Percentiles rank a stretch among this genome's conserved stretches.
These are phyloP conservation scores for Chlamydotis undulata DNA, from an alignment of 2,113 vertebrate species.

Conservation along the genomic window DNA sequence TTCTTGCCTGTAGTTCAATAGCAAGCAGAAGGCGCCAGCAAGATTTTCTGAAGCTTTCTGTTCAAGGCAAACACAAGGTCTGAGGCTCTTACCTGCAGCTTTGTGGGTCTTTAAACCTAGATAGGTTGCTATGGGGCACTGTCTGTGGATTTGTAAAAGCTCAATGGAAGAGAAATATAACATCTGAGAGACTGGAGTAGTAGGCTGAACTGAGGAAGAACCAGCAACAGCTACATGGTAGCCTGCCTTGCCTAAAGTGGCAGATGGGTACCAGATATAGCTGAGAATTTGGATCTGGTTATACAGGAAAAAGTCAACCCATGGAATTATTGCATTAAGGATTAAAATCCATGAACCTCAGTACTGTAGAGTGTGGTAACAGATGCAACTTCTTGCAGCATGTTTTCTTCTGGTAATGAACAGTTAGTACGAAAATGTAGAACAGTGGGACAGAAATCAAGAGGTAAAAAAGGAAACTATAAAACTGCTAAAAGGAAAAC, in stretches of 20 bases:
- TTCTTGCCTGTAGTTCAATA: not conserved
- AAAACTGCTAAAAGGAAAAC: not conserved
- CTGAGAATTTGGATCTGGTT: not conserved
- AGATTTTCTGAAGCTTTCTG: not conserved
- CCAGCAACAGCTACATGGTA: not conserved
- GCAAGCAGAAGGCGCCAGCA: not conserved
- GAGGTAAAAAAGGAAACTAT: not conserved
- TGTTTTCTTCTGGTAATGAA: not conserved
- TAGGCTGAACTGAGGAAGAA: not conserved
- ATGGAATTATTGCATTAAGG: not conserved
- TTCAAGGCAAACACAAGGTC: not conserved
- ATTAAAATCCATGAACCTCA: not conserved
- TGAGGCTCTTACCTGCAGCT: not conserved
- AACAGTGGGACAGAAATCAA: not conserved
- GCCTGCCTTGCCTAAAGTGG: not conserved
- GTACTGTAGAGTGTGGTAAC: not conserved
- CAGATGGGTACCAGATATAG: not conserved
- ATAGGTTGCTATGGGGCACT: not conserved
- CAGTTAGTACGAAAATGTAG: not conserved
- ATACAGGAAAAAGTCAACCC: not conserved
- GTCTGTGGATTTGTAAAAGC: not conserved
- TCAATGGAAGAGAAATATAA: not conserved
- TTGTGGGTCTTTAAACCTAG: not conserved
- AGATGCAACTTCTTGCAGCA: not conserved
- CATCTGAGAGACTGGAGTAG: rapidly evolving